phyloP scores from a whole-genome alignment of 2,888 invertebrate species.

The Isoperla grammatica region DNA sequence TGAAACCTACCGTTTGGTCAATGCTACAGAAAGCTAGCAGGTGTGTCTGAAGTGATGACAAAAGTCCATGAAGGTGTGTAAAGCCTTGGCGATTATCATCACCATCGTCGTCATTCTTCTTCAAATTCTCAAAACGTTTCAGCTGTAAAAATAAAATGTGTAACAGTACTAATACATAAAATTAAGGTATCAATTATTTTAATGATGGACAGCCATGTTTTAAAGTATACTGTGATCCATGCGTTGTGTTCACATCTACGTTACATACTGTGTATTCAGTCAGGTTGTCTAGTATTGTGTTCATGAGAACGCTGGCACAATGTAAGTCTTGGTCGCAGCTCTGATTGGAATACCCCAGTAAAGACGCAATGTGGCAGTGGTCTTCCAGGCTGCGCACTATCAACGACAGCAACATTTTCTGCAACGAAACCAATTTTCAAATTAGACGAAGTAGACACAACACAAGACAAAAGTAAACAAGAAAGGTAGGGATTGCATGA shows the following conservation, averaged over 20 bases:
- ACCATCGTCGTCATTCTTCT: constrained; percentile 31
- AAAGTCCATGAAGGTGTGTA: constrained; percentile 47
- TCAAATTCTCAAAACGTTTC: constrained; percentile 40
- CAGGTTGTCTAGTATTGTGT: constrained; percentile 51
- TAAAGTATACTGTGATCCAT: too few relatives aligned
- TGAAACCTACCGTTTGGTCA: constrained; percentile 18
- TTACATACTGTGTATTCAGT: constrained; percentile 50
- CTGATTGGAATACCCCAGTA: constrained; percentile 47
- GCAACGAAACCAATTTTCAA: constrained; percentile 23
- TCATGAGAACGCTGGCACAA: constrained; percentile 49
- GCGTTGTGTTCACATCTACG: too few relatives aligned
- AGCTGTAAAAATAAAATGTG: constrained; percentile 36
- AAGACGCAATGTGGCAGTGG: constrained; percentile 51
- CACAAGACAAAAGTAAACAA: not conserved
- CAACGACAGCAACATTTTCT: constrained; percentile 54
- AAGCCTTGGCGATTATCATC: constrained; percentile 35
- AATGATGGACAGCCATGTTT: too few relatives aligned
- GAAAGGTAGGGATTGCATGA: too few relatives aligned
- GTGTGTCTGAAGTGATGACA: constrained; percentile 55
- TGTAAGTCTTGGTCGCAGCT: constrained; percentile 32
- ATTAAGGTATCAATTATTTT: too few relatives aligned
- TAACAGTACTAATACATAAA: too few relatives aligned
- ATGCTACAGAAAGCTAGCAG: constrained; percentile 48
- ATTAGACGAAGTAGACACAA: not conserved
- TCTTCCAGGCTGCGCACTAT: constrained; percentile 57